Evolutionary conservation across 2,797 vertebrate genomes (phyloP), one percentile per base, ranked within the genome.

Genomic region (Tolypeutes matacus): DNA sequence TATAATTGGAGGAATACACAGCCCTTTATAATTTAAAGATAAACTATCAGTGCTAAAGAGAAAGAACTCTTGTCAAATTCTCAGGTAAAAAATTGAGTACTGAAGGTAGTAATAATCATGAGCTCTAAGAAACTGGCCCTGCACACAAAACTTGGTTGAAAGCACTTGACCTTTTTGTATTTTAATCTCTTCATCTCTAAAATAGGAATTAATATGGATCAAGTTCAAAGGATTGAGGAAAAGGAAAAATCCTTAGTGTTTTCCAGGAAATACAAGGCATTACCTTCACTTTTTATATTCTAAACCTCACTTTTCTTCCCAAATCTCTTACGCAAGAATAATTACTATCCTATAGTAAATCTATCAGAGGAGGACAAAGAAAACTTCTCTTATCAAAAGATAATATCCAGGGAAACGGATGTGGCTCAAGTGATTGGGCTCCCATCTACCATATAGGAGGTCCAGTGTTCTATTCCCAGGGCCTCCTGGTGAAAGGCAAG

Each of bases 1-100:
- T 84, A 58, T 60, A 90, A 76, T 20, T 39, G 20, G 23, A 93
- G 31, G n/a, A 5, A 29, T 84, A 64, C 1, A 21, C 2, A 67
- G 49, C 17, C 29, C 64, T 94, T 86, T 84, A 58, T 69, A 93
- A 60, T 67, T 92, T 84, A 88, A 80, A 86, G 56, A 11, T 88
- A 86, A 93, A 78, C 12, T 88, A 81, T 83, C 42, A 75, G 29
- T 83, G n/a, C 65, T 83, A 95, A 95, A 53, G 25, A 94, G 27
- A 91, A 85, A 62, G n/a, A 17, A 17, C 1, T 53, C 2, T 14
- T 49, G 39, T n/a, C 56, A 92, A 46, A 85, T 92, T 91, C 27
- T 72, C 64, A 91, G 56, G 56, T 31, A 85, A 49, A 56, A 90
- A 93, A 83, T 49, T 73, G 12, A 85, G 82, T 20, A 27, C 21